Evolutionary conservation across 2,113 vertebrate genomes (phyloP), one percentile per base, ranked within the genome.

Genomic region (Chloropsis cyanopogon): DNA sequence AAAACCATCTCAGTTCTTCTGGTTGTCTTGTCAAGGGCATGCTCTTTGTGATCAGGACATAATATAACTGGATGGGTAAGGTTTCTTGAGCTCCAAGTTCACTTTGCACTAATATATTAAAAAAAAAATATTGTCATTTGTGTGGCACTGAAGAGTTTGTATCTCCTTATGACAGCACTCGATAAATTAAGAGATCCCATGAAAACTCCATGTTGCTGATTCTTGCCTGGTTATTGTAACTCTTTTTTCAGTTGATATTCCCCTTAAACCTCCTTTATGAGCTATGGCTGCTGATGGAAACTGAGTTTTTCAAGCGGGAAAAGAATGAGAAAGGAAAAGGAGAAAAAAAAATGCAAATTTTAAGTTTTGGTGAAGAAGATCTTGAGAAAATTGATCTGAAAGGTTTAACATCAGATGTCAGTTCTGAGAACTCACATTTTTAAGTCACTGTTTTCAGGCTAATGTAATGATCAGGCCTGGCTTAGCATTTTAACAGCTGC

Each of bases 401-500:
- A 78, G 54, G 56, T 73, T 93, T 90, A 70, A 56, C 31, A 29
- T 66, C 57, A 50, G 52, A 82, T 59, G 18, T 88, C 72, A 81
- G 6, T 29, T 77, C 73, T 81, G 61, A 92, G 79, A 86, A 81
- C 31, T 77, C 72, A 29, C 46, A 39, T 50, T 86, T 92, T 91
- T 50, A 89, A 91, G 70, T 59, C 59, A 31, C 39, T n/a, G 14
- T 91, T 92, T 94, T 44, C 47, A 73, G 82, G 16, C 82, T 90
- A 90, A 92, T 93, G 68, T 81, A 71, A 88, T 81, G 84, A 76
- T 88, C 59, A 77, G 63, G 33, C 68, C 82, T 83, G 80, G 60
- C 39, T 95, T 94, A 63, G 59, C 68, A 52, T 90, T 92, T 93
- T 77, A 94, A 86, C 88, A 92, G 41, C 85, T 90, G 90, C 81